Conservation (phyloP, 1,140 invertebrate species). For the Rhynchophorus ferrugineus region DNA sequence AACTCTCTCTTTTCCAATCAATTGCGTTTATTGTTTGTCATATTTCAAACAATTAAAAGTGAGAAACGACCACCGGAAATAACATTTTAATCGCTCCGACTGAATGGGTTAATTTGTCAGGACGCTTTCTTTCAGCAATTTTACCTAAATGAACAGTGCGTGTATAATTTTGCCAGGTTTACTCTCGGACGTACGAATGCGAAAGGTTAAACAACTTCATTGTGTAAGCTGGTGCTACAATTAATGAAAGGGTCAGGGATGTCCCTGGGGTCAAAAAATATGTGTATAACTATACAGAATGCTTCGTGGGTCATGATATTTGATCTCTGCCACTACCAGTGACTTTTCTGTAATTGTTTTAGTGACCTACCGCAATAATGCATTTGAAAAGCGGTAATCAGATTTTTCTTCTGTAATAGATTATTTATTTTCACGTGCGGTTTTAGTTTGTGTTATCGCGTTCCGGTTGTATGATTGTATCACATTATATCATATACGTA, state of each 20-base stretch:
- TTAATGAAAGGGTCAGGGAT: slow-evolving; percentile 18
- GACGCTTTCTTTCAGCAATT: not conserved
- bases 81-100: not conserved
- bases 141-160: not conserved
- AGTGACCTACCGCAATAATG: slow-evolving; percentile 12
- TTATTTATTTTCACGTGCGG: too few relatives aligned
- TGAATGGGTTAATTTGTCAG: not conserved
- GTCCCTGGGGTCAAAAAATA: slow-evolving; percentile 18
- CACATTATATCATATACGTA: too few relatives aligned
- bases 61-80: too few relatives aligned
- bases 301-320: slow-evolving; percentile 1
- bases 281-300: slow-evolving; percentile 14
- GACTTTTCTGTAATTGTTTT: slow-evolving; percentile 17
- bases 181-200: not conserved
- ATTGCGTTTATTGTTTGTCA: not conserved
- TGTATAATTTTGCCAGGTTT: slow-evolving; percentile 8
- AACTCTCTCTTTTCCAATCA: not conserved
- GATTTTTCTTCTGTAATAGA: too few relatives aligned
- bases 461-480: too few relatives aligned
- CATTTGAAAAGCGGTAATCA: too few relatives aligned
- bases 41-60: not conserved
- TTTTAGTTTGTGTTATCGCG: too few relatives aligned
- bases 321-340: slow-evolving; percentile 13
- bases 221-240: slow-evolving; percentile 11
- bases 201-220: slow-evolving; percentile 17